Base-by-base conservation (phyloP, 2,888 invertebrate genomes). In the Pollenia labialis region DNA sequence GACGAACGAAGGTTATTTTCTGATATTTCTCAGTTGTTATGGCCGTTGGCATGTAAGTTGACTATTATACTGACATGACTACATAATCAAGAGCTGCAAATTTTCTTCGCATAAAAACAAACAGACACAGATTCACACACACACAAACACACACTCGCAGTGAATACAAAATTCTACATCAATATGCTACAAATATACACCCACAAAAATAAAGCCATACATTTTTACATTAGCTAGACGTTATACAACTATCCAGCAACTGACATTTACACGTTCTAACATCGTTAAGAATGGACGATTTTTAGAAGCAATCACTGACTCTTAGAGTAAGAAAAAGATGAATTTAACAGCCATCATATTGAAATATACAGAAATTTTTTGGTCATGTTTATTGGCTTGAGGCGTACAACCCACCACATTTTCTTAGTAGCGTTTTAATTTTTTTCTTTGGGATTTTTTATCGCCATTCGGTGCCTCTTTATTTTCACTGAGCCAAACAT, bases 11-110 rank as follows among this genome's bases (percentile, higher is more conserved):
- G 66, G 79, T 69, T 75, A 80, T 42, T 40, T 6, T 16, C 23
- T 69, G 75, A 52, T 62, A 58, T 62, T 64, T 56, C 48, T 69
- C 64, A 76, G 87, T 79, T 75, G 68, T 82, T 83, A 84, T 89
- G 79, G 87, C 86, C 88, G 85, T 89, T 89, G 83, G 89, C 88
- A 88, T 91, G 90, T 89, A 90, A 91, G 90, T 90, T 91, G 91
- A 91, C 92, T 91, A 90, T 91, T 91, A 91, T 92, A 90, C 90
- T 91, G 92, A 91, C 90, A 90, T 91, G 90, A 90, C 91, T 90
- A 90, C 90, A 90, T 90, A 92, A 92, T 91, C 90, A 92, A 89
- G 91, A 91, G 89, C 90, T 90, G 90, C 89, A 92, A 90, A 90
- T 90, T 90, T 91, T 88, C 89, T 88, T 58, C 66, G 32, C 10